These are phyloP conservation scores for Calcarius lapponicus DNA, from an alignment of 2,797 vertebrate genomes.

Conservation along the genomic window DNA sequence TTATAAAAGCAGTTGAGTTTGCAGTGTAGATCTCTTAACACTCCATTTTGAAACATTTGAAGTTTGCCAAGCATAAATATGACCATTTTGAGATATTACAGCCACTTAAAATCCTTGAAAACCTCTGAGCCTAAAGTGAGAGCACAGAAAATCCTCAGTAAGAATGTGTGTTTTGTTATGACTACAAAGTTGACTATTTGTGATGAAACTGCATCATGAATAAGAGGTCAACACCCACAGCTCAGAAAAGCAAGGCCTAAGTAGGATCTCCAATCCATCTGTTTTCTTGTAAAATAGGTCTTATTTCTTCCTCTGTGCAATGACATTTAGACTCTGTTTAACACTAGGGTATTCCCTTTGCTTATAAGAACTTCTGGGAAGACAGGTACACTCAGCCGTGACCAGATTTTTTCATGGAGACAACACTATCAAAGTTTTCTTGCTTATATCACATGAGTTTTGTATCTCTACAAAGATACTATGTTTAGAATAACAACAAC, in stretches of 20 bases:
- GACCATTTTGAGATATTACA: background rate
- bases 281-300: background rate
- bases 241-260: background rate
- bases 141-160: background rate
- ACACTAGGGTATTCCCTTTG: background rate
- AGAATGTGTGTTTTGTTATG: background rate
- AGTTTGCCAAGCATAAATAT: background rate
- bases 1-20: conserved; percentile 55
- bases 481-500: background rate
- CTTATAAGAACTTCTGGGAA: background rate
- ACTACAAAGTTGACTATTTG: background rate
- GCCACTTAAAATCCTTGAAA: background rate
- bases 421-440: background rate
- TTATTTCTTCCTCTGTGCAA: background rate
- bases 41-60: conserved; percentile 14
- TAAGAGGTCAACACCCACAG: background rate
- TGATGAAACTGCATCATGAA: background rate
- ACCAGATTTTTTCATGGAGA: background rate
- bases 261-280: background rate
- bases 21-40: conserved; percentile 25
- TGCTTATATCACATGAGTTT: background rate
- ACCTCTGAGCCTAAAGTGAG: background rate
- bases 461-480: background rate
- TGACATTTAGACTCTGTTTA: background rate
- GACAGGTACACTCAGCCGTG: background rate